These are phyloP conservation scores for Ornithorhynchus anatinus DNA, from an alignment of 2,113 vertebrate species.

Conservation along the genomic window DNA sequence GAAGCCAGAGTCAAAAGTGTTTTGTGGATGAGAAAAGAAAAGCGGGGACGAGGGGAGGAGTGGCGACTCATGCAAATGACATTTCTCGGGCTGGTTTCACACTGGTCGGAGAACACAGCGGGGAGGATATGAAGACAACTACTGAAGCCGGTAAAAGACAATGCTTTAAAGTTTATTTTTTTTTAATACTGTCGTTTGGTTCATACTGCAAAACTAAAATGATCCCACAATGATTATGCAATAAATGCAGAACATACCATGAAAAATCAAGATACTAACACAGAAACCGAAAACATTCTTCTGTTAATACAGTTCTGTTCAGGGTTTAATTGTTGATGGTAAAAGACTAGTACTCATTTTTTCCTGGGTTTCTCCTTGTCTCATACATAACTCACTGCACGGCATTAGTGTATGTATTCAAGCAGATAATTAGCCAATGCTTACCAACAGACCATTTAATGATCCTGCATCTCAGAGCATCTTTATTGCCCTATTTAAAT, in stretches of 20 bases:
- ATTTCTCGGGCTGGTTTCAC: background rate
- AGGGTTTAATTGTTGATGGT: background rate
- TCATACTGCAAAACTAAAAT: conserved; percentile 40
- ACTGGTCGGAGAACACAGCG: conserved; percentile 3
- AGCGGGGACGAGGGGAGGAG: background rate
- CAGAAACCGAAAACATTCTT: conserved; percentile 5
- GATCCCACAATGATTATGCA: conserved; percentile 52
- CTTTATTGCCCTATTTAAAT: conserved; percentile 57
- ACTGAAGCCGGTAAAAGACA: conserved; percentile 40
- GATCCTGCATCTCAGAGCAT: conserved; percentile 57
- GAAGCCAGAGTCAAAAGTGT: conserved; percentile 4
- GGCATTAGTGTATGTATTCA: background rate
- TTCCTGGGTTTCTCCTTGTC: background rate
- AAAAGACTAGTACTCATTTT: background rate
- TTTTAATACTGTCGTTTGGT: conserved; percentile 41
- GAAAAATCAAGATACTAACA: conserved; percentile 1
- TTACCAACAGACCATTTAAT: conserved; percentile 45
- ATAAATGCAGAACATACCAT: conserved; percentile 51
- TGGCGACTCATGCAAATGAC: background rate
- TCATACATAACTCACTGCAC: conserved; percentile 17
- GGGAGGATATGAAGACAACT: conserved; percentile 36
- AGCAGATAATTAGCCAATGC: conserved; percentile 33
- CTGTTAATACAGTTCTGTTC: conserved; percentile 14
- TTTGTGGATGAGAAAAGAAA: background rate
- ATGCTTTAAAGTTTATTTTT: conserved; percentile 56